Evolutionary conservation across 2,113 vertebrate genomes (phyloP).

Genomic region (Myiozetetes cayanensis): DNA sequence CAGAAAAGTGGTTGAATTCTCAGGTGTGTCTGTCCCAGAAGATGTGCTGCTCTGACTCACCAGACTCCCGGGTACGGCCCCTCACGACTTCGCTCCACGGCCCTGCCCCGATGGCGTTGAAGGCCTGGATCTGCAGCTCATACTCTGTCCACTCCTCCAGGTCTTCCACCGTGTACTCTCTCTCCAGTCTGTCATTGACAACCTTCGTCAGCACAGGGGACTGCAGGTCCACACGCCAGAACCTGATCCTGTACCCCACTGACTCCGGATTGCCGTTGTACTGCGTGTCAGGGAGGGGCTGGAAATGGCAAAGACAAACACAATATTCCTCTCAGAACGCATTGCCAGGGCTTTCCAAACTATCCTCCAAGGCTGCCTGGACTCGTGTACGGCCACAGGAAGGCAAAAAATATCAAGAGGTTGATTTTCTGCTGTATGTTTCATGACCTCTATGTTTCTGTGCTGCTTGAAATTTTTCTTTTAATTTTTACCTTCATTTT

Average conservation of each 20-base stretch:
- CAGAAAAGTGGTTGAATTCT: background rate
- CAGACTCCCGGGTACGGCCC: slow-evolving; percentile 85
- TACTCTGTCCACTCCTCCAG: slow-evolving; percentile 91
- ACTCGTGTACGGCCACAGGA: rapidly evolving
- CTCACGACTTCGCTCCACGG: slow-evolving; percentile 85
- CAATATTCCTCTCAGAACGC: background rate
- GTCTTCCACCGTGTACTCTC: slow-evolving; percentile 82
- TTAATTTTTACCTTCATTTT: background rate
- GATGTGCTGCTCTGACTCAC: slow-evolving; percentile 35
- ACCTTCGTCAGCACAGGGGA: slow-evolving; percentile 60
- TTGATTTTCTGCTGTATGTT: background rate
- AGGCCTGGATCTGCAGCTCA: slow-evolving; percentile 88
- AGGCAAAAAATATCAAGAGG: background rate
- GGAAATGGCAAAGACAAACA: background rate
- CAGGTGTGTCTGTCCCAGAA: rapidly evolving
- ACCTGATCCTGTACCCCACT: slow-evolving; percentile 84
- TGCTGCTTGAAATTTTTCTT: background rate
- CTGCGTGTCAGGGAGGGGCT: slow-evolving; percentile 86
- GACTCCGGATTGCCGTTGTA: slow-evolving; percentile 92
- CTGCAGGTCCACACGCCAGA: slow-evolving; percentile 74
- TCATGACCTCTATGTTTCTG: background rate
- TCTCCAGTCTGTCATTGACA: slow-evolving; percentile 72
- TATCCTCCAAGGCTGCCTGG: background rate
- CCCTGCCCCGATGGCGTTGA: slow-evolving; percentile 90
- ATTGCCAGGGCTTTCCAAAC: background rate